phyloP scores from a whole-genome alignment of 2,797 vertebrate genomes.

The Poliocrania exsul region DNA sequence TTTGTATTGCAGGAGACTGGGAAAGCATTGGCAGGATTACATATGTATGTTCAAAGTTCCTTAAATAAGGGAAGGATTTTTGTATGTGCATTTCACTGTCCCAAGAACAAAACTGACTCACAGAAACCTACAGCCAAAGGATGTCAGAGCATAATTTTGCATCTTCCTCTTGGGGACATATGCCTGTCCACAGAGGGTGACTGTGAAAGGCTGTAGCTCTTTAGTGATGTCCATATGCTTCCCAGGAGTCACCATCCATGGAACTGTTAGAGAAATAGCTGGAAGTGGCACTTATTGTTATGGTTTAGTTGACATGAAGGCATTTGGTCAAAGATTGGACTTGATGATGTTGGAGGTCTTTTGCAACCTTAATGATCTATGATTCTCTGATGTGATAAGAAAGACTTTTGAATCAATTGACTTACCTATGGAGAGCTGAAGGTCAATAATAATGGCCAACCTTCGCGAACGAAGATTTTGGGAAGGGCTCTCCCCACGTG shows the following conservation, averaged over 20 bases:
- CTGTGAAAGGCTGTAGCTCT: background rate
- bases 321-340: background rate
- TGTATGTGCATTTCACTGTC: background rate
- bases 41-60: background rate
- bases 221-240: background rate
- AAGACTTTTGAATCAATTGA: background rate
- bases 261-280: background rate
- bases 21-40: background rate
- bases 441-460: no score
- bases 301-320: rapidly evolving
- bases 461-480: no score
- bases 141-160: background rate
- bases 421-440: background rate
- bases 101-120: background rate
- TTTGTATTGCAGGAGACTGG: background rate
- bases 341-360: background rate
- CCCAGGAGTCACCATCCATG: background rate
- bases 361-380: background rate
- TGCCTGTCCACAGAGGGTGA: background rate
- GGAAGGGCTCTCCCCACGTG: no score
- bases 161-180: rapidly evolving
- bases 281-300: background rate
- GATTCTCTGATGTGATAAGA: rapidly evolving
- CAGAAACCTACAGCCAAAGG: background rate
- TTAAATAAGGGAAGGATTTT: background rate